Base-by-base conservation (phyloP, 1,140 invertebrate genomes). In the Bilobella aurantiaca region DNA sequence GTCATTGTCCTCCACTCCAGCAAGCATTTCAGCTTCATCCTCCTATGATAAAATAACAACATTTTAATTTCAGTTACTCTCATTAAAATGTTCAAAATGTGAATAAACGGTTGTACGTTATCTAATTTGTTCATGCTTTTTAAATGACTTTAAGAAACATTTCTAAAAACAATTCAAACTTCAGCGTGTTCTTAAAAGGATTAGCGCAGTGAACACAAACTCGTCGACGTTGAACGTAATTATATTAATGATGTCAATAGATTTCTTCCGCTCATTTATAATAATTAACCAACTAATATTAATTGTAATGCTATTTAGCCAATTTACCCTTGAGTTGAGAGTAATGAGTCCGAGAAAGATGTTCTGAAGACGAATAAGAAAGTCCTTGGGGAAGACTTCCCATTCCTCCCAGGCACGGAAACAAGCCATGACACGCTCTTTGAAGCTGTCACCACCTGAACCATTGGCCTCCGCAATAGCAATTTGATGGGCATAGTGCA, bases 331-430 rank as follows among this genome's bases (percentile, higher is more conserved):
- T 47, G 67, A 69, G 34, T 65, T 69, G 3, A 66, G 65, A 21
- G 65, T 71, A 46, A 76, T 75, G 28, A 83, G 74, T 1, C 93
- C 93, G 14, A 93, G 79, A 75, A 99, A 99, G 14, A 91, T 84
- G 76, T 95, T 93, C 75, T 95, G 91, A 46, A 97, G 79, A 76
- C 86, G 87, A 57, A 91, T 85, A 30, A 99, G 80, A 78, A 93
- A 93, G 67, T 98, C 94, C 72, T 89, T 88, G 0, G 95, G 90
- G 81, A 99, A 99, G 58, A 99, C 86, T 31, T 90, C 86, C 88
- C 94, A 97, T 74, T 99, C 97, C 79, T 97, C 93, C 96, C 96
- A 99, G 1, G 94, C 93, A 75, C 91, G 84, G 75, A 99, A 89
- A 74, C 93, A 90, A 74, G 86, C 84, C 81, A 95, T 89, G n/a